phyloP scores from a whole-genome alignment of 2,113 vertebrate genomes.

The Orcinus orca region DNA sequence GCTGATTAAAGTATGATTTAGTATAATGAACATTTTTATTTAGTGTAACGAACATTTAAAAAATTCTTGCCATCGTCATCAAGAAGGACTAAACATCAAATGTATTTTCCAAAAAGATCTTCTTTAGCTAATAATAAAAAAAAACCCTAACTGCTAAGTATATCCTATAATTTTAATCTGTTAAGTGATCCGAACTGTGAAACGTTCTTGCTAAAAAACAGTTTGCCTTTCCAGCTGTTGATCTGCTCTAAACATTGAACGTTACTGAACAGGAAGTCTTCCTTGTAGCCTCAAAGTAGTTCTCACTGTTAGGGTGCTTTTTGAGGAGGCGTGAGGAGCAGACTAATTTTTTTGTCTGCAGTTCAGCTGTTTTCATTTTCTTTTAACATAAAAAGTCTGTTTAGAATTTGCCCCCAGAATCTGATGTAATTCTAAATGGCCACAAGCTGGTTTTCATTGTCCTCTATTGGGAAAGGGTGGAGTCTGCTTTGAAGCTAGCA shows the following conservation, averaged over 20 bases:
- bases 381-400: constrained; percentile 41
- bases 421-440: constrained; percentile 56
- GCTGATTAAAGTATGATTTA: neutral
- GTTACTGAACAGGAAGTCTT: constrained; percentile 59
- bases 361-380: constrained; percentile 60
- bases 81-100: constrained; percentile 57
- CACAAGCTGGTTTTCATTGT: constrained; percentile 44
- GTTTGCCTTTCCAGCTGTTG: constrained; percentile 80
- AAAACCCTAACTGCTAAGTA: constrained; percentile 70
- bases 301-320: constrained; percentile 43
- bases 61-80: constrained; percentile 63
- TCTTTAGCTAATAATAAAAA: constrained; percentile 73
- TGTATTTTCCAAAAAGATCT: constrained; percentile 70
- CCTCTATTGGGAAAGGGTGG: constrained; percentile 15
- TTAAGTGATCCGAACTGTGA: constrained; percentile 69
- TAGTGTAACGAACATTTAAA: constrained; percentile 11
- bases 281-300: constrained; percentile 58
- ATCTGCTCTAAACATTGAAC: constrained; percentile 45
- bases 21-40: constrained; percentile 39
- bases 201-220: constrained; percentile 58
- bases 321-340: neutral
- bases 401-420: constrained; percentile 68
- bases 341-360: constrained; percentile 60
- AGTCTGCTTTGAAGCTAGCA: constrained; percentile 33
- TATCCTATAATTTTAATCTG: constrained; percentile 78